Conservation (phyloP, 2,113 vertebrate species). For the Picathartes gymnocephalus region DNA sequence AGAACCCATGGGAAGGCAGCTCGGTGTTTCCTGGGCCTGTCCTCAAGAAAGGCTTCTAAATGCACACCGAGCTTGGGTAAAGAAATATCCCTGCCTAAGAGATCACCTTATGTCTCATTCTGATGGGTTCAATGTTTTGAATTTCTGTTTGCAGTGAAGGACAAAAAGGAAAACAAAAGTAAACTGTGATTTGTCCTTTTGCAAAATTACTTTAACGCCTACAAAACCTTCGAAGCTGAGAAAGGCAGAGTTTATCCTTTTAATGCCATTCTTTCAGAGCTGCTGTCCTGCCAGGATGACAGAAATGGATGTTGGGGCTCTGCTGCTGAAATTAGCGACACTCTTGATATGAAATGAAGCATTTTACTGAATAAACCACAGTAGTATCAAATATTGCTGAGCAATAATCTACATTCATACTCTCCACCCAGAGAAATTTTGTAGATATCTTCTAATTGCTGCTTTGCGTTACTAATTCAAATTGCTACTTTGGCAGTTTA, state of each 20-base stretch:
- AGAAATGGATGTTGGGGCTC: neutral
- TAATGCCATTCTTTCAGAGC: neutral
- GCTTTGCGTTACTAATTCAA: neutral
- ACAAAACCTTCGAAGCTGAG: neutral
- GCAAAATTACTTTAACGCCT: neutral
- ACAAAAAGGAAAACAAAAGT: neutral
- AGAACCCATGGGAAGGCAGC: neutral
- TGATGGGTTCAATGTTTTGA: neutral
- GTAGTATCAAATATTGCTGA: neutral
- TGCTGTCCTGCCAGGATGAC: neutral
- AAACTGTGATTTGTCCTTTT: neutral
- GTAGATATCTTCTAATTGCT: neutral
- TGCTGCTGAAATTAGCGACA: neutral
- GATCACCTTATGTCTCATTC: neutral
- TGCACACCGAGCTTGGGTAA: neutral
- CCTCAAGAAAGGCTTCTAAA: neutral
- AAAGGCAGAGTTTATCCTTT: neutral
- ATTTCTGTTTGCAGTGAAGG: neutral
- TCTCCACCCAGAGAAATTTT: neutral
- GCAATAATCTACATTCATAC: neutral
- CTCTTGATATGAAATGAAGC: neutral
- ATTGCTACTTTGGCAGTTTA: neutral
- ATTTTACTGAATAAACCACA: neutral
- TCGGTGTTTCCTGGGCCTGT: neutral
- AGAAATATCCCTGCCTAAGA: neutral